These are phyloP conservation scores for Mylabris sibirica DNA, from an alignment of 2,888 invertebrate genomes.

Conservation along the genomic window DNA sequence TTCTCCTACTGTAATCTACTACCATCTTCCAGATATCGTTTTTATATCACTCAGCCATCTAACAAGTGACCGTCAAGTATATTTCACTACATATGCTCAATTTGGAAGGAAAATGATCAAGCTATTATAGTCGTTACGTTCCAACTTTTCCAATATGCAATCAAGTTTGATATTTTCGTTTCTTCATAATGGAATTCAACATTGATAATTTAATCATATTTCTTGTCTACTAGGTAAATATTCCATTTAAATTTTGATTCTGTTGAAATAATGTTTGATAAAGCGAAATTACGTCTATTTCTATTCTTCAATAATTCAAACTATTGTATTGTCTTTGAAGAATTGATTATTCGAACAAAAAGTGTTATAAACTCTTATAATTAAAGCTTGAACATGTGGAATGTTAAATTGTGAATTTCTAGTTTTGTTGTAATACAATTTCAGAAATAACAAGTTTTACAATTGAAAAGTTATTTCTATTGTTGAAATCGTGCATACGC, in stretches of 20 bases:
- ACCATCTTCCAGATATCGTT: neutral
- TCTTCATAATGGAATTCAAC: too few relatives aligned
- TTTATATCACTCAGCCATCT: neutral
- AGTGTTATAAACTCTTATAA: neutral
- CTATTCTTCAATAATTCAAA: neutral
- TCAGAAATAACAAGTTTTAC: neutral
- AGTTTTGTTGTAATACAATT: neutral
- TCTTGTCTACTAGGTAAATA: neutral
- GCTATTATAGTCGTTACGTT: neutral
- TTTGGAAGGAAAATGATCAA: neutral
- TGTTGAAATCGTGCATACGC: neutral
- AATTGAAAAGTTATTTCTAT: constrained; percentile 1
- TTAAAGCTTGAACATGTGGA: neutral
- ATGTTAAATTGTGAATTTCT: neutral
- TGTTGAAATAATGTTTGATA: neutral
- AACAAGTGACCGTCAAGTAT: neutral
- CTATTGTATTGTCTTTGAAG: neutral
- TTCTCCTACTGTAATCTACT: neutral
- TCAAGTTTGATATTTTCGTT: neutral
- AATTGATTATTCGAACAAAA: neutral
- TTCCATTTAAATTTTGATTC: neutral
- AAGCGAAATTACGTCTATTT: neutral
- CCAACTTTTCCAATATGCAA: neutral
- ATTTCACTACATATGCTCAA: neutral
- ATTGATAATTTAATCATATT: neutral